Conservation (phyloP, 1,140 invertebrate species). For the Elymnias hypermnestra region DNA sequence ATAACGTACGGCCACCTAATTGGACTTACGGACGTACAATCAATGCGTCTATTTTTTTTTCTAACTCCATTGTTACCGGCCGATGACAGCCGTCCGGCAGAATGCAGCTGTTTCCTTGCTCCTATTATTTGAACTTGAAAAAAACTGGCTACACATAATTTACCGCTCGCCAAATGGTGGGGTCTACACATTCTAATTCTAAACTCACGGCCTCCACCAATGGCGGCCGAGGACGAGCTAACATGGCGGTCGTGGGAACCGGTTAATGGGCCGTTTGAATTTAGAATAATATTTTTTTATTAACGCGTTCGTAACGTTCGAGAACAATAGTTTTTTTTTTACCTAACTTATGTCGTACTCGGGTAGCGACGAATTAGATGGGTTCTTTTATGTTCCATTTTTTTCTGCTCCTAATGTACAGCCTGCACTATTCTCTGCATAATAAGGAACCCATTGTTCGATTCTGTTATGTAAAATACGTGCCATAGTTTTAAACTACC, state of each 20-base stretch:
- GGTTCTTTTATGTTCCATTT: slow-evolving; percentile 11
- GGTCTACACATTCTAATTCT: slow-evolving; percentile 73
- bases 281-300: slow-evolving; percentile 73
- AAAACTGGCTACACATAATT: slow-evolving; percentile 68
- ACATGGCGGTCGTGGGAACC: slow-evolving; percentile 72
- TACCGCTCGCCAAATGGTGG: slow-evolving; percentile 71
- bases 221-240: slow-evolving; percentile 66
- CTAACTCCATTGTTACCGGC: slow-evolving; percentile 40
- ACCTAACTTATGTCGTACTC: slow-evolving; percentile 35
- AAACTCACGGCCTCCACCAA: slow-evolving; percentile 67
- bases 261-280: slow-evolving; percentile 72
- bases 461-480: too few relatives aligned
- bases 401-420: not conserved
- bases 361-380: slow-evolving; percentile 24
- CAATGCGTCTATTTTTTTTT: slow-evolving; percentile 34
- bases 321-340: slow-evolving; percentile 59
- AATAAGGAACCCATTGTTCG: slow-evolving; percentile 9
- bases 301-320: slow-evolving; percentile 50
- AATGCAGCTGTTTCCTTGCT: slow-evolving; percentile 39
- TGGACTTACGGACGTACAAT: slow-evolving; percentile 19
- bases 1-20: slow-evolving; percentile 11
- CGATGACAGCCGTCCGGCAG: slow-evolving; percentile 37
- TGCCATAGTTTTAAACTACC: too few relatives aligned
- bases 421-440: not conserved
- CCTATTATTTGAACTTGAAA: slow-evolving; percentile 61